Evolutionary conservation across 2,888 invertebrate species (phyloP), one percentile per base, ranked within the genome.

Genomic region (Drosophila subquinaria): DNA sequence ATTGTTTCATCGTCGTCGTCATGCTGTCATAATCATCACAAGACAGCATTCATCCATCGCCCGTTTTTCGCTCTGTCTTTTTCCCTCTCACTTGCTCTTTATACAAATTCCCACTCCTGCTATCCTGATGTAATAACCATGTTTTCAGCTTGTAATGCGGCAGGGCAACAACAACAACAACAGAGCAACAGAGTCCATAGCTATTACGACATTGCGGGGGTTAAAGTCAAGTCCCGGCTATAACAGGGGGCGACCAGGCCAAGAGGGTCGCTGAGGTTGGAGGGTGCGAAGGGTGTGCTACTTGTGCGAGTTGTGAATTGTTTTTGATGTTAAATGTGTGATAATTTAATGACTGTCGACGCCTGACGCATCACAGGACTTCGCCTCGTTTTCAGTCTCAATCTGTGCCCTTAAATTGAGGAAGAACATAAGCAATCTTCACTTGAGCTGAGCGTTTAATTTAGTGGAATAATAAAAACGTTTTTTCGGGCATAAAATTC

Each of bases 271-370:
- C 13, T 10, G 65, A 50, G 55, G 11, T 43, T 15, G 42, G 74
- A 56, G 76, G 76, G 70, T 43, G 55, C 45, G 65, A 63, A 52
- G 67, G 51, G 51, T 27, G 51, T 51, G 69, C 73, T 73, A 64
- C 81, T 87, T 82, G 79, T 73, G 77, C 65, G 65, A 73, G 73
- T 81, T 90, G 82, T 83, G 81, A 91, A 91, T 91, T 91, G 91
- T 91, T 91, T 87, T 91, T 91, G 90, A 91, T 88, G 91, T 90
- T 90, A 90, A 91, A 91, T 91, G 91, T 91, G 91, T 91, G 92
- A 91, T 91, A 91, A 91, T 91, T 91, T 91, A 91, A 91, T 91
- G 91, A 91, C 90, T 91, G 90, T 87, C 88, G 90, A 88, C 91
- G 89, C 88, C 88, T 85, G 81, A 70, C 67, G 77, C 69, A 71